Evolutionary conservation across 2,888 invertebrate species (phyloP).

Genomic region (Limnephilus marmoratus): DNA sequence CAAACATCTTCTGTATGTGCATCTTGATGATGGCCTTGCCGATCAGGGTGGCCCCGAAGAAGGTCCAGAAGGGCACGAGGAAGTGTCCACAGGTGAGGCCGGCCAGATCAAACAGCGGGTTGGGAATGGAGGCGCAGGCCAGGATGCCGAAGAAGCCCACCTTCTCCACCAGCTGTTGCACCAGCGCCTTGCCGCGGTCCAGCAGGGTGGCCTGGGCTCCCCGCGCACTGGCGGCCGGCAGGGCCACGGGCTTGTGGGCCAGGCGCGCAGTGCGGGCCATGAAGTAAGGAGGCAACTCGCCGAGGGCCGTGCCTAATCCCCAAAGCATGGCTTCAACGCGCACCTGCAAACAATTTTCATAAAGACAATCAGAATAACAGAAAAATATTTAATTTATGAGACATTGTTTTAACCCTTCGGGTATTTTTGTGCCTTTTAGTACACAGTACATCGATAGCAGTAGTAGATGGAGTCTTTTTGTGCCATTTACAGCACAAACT

Average conservation of each 20-base stretch:
- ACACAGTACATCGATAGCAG: too few relatives aligned
- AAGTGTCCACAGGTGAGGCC: conserved; percentile 99
- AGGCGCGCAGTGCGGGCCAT: conserved; percentile 97
- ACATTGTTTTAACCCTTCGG: too few relatives aligned
- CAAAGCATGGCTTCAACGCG: conserved; percentile 98
- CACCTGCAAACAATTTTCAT: conserved; percentile 72
- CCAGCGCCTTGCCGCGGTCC: conserved; percentile 84
- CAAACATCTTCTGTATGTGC: conserved; percentile 98
- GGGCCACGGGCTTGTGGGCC: conserved; percentile 71
- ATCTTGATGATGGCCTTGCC: conserved; percentile 98
- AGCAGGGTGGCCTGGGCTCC: conserved; percentile 48
- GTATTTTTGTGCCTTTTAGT: too few relatives aligned
- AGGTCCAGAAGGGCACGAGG: conserved; percentile 99
- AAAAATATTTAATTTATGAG: too few relatives aligned
- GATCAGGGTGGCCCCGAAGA: conserved; percentile 98
- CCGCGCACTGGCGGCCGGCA: conserved; percentile 45
- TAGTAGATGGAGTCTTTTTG: too few relatives aligned
- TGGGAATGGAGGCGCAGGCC: conserved; percentile 98
- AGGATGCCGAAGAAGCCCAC: conserved; percentile 98
- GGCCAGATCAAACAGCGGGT: conserved; percentile 98
- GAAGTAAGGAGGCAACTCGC: conserved; percentile 99
- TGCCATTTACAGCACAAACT: too few relatives aligned
- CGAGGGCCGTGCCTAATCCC: conserved; percentile 98
- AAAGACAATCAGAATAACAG: neutral
- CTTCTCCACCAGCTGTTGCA: conserved; percentile 93